Evolutionary conservation across 2,113 vertebrate genomes (phyloP), one percentile per base, ranked within the genome.

Genomic region (Anolis sagrei): DNA sequence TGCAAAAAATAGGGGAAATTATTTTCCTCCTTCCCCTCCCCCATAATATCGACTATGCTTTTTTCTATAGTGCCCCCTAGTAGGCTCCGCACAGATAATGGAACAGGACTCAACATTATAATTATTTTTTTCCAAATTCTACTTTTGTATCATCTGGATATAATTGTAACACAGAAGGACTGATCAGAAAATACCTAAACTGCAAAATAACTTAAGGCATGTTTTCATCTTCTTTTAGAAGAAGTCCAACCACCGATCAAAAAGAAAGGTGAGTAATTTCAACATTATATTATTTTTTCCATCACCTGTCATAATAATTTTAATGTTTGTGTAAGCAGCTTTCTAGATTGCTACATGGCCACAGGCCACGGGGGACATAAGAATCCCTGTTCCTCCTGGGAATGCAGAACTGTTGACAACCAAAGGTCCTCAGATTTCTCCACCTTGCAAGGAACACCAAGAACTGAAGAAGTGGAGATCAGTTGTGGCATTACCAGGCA

Each of bases 281-380:
- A 76, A 80, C 79, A 6, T 13, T 14, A 5, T 58, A 87, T 81
- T 85, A 82, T 83, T 29, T 7, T 88, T 90, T 89, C 39, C 39
- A 73, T 80, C 23, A 66, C 80, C 48, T 75, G 14, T 79, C 23
- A 66, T 75, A 86, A 36, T 16, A 66, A 39, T 64, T 14, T 21
- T 21, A 23, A 58, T 79, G 16, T 78, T 58, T 58, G 32, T 39
- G 32, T 16, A 32, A 58, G 54, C 14, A 58, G 14, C 54, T 58
- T 58, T 58, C 54, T 58, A 14, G 69, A 44, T 8, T 39, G 11
- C 10, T 69, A 58, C 66, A 84, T 8, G 68, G 16, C 2, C 25
- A 54, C 39, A 25, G 32, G 3, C 2, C 21, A 34, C 2, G 70
- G 13, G 66, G 18, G 54, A 18, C 3, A 14, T 58, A 16, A 18